These are phyloP conservation scores for Macropis europaea DNA, from an alignment of 2,888 invertebrate species.

Conservation along the genomic window DNA sequence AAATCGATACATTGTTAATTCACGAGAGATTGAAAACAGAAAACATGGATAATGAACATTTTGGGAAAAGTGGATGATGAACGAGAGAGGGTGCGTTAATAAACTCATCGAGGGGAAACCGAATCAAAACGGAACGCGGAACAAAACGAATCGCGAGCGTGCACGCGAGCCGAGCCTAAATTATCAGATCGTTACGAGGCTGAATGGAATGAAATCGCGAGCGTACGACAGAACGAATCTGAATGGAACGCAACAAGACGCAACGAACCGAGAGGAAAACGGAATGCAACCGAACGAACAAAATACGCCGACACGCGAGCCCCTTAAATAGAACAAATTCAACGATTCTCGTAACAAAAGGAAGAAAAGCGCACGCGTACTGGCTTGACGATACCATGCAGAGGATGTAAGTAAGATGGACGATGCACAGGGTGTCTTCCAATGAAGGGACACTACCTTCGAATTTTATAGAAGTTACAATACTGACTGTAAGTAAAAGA, in stretches of 20 bases:
- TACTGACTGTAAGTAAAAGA: too few relatives aligned
- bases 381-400: too few relatives aligned
- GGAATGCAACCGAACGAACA: conserved; percentile 3
- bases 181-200: conserved; percentile 33
- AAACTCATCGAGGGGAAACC: conserved; percentile 9
- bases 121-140: conserved; percentile 7
- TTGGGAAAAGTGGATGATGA: too few relatives aligned
- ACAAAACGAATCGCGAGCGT: conserved; percentile 20
- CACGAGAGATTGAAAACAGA: too few relatives aligned
- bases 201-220: conserved; percentile 16
- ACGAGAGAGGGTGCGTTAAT: not conserved
- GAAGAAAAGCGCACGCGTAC: too few relatives aligned
- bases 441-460: too few relatives aligned
- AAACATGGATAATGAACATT: too few relatives aligned
- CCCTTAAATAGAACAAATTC: not conserved
- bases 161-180: conserved; percentile 26
- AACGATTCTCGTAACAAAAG: not conserved
- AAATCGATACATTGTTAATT: too few relatives aligned
- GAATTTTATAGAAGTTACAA: too few relatives aligned
- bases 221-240: conserved; percentile 34
- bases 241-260: conserved; percentile 37
- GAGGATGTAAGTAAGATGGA: not conserved
- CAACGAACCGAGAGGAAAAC: conserved; percentile 7
- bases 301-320: not conserved
- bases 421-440: too few relatives aligned